These are phyloP conservation scores for Mesorhabditis belari DNA, from an alignment of 2,888 invertebrate genomes.

Conservation along the genomic window DNA sequence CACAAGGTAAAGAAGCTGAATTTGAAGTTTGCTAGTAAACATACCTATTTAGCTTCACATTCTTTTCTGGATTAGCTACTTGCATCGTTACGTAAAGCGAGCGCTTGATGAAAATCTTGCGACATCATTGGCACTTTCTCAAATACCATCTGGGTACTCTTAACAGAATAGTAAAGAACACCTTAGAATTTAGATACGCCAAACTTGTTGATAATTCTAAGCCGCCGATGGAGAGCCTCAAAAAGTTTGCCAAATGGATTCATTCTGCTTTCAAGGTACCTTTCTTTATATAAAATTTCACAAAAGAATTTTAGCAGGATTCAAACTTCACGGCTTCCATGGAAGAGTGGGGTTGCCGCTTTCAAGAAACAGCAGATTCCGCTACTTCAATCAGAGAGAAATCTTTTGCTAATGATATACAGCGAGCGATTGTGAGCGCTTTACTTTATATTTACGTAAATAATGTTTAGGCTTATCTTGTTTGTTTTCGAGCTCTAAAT, in stretches of 20 bases:
- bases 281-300: not conserved
- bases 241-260: slow-evolving; percentile 23
- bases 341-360: not conserved
- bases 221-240: no score
- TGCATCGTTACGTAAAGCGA: slow-evolving; percentile 11
- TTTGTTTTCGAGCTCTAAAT: not conserved
- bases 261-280: slow-evolving; percentile 12
- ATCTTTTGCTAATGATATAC: not conserved
- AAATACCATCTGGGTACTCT: slow-evolving; percentile 1
- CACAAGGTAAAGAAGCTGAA: slow-evolving; percentile 14
- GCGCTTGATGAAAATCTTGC: slow-evolving; percentile 20
- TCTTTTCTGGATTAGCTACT: slow-evolving; percentile 22
- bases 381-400: not conserved
- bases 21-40: not conserved
- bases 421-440: not conserved
- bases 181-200: no score
- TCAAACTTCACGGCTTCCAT: not conserved
- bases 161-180: no score
- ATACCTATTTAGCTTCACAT: slow-evolving; percentile 15
- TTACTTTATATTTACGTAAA: not conserved
- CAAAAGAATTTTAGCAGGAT: not conserved
- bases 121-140: slow-evolving; percentile 24
- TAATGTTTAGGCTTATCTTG: not conserved
- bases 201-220: no score
- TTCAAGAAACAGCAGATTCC: not conserved